Conservation (phyloP, 2,888 invertebrate species). For the Dolichopus griseipennis region DNA sequence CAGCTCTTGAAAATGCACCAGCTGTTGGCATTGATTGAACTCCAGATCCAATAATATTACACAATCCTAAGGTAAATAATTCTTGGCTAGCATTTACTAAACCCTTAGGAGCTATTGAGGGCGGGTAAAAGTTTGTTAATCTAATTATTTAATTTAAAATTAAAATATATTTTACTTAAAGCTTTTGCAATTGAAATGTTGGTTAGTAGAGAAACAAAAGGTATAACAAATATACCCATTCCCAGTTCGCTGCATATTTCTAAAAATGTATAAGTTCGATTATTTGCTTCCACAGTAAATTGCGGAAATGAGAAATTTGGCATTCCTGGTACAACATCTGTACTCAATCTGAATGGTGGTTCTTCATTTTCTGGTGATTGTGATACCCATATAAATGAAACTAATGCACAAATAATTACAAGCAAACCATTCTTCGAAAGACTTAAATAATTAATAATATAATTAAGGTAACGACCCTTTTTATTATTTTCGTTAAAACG, state of each 20-base stretch:
- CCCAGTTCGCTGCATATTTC: conserved; percentile 65
- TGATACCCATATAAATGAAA: conserved; percentile 48
- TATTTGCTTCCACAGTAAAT: conserved; percentile 51
- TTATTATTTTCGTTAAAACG: conserved; percentile 33
- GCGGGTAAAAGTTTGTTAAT: conserved; percentile 9
- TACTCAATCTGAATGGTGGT: conserved; percentile 51
- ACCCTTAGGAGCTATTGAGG: conserved; percentile 54
- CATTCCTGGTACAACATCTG: conserved; percentile 55
- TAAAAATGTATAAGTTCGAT: conserved; percentile 49
- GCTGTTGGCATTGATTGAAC: conserved; percentile 81
- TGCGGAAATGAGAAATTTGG: conserved; percentile 57
- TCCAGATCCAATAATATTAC: conserved; percentile 74
- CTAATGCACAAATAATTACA: conserved; percentile 54
- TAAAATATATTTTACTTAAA: conserved; percentile 57
- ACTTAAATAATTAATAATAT: conserved; percentile 58
- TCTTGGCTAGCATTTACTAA: conserved; percentile 82
- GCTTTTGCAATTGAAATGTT: conserved; percentile 92
- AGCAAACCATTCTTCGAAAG: conserved; percentile 71
- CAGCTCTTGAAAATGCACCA: conserved; percentile 80
- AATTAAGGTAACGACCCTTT: conserved; percentile 43
- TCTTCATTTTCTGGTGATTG: conserved; percentile 40
- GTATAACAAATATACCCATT: conserved; percentile 68
- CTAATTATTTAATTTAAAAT: not conserved
- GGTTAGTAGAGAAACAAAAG: conserved; percentile 78
- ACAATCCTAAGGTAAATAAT: conserved; percentile 72